Conservation (phyloP, 2,888 invertebrate genomes). For the Ecdyonurus torrentis region DNA sequence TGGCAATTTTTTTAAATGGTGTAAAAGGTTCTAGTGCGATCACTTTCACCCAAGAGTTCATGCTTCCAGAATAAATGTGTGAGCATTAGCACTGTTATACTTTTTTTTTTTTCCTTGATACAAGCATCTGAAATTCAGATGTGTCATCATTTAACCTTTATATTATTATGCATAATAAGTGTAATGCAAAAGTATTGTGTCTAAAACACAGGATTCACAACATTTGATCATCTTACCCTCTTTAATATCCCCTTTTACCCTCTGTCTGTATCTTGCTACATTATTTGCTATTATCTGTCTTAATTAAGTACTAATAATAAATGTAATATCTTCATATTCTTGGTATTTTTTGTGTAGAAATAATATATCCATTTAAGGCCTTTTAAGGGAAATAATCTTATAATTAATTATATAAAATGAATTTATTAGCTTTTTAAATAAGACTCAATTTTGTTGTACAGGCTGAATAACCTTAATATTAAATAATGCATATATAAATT, state of each 20-base stretch:
- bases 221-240: no score
- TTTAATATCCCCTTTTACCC: neutral
- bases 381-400: no score
- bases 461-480: no score
- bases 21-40: neutral
- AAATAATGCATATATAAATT: no score
- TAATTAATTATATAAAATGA: no score
- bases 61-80: neutral
- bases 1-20: neutral
- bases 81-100: slow-evolving; percentile 2
- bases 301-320: neutral
- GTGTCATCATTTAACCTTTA: no score
- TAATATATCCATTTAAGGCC: no score
- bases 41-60: neutral
- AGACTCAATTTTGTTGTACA: no score
- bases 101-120: slow-evolving; percentile 6
- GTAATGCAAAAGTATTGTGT: no score
- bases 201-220: no score
- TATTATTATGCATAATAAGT: no score
- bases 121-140: slow-evolving; percentile 11
- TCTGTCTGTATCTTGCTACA: neutral
- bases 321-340: neutral
- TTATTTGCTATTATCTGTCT: neutral
- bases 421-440: no score
- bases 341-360: neutral